A percentile compares a stretch with the other conserved stretches of the same genome.
Evolutionary conservation across 1,140 invertebrate genomes (phyloP).

Genomic region (Penaeus indicus): DNA sequence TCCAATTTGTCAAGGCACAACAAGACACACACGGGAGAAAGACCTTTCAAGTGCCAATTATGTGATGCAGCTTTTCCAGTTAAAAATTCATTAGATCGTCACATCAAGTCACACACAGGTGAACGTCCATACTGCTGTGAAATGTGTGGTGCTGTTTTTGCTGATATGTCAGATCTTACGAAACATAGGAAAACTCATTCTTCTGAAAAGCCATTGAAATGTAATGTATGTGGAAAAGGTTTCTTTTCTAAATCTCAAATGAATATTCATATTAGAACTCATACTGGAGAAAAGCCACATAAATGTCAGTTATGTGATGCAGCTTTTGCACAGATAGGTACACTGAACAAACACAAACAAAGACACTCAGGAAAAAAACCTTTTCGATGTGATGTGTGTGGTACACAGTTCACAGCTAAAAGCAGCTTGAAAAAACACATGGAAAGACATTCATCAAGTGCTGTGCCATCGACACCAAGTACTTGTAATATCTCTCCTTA

Average conservation of each 20-base stretch:
- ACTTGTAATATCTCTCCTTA: too few species aligned
- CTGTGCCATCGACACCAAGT: too few species aligned
- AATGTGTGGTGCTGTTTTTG: constrained; percentile 35
- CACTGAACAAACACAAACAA: neutral
- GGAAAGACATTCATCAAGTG: neutral
- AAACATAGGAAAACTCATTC: constrained; percentile 38
- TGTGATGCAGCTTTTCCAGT: constrained; percentile 20
- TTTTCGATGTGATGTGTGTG: constrained; percentile 36
- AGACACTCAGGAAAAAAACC: constrained; percentile 44
- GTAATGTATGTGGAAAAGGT: constrained; percentile 39
- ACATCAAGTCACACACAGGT: constrained; percentile 25
- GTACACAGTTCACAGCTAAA: constrained; percentile 10
- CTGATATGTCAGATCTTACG: constrained; percentile 26
- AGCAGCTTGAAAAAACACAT: constrained; percentile 44
- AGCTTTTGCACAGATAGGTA: neutral
- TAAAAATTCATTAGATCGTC: constrained; percentile 22
- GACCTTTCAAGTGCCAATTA: constrained; percentile 24
- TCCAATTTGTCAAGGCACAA: constrained; percentile 41
- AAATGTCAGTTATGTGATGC: neutral
- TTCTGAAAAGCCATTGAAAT: constrained; percentile 33
- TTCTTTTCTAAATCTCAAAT: constrained; percentile 39
- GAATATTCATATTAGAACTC: constrained; percentile 36
- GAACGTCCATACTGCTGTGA: constrained; percentile 35
- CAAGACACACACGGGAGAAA: constrained; percentile 42
- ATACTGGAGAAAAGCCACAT: constrained; percentile 15